phyloP scores from a whole-genome alignment of 1,140 invertebrate genomes.

The Brachionus asplanchnoidis region DNA sequence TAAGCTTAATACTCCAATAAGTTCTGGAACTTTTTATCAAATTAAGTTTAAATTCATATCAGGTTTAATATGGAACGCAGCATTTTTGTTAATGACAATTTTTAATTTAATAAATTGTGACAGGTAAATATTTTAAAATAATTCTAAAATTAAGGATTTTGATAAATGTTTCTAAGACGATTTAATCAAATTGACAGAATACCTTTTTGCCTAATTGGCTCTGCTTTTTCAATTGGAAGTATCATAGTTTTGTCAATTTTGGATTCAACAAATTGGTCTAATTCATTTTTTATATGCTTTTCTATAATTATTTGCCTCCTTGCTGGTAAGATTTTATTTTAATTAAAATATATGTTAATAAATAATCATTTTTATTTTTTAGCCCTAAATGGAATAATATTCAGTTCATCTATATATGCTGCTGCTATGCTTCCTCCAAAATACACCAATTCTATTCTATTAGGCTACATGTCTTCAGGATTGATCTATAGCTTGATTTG shows the following conservation, averaged over 20 bases:
- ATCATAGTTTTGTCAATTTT: constrained; percentile 12
- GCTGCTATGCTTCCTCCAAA: constrained; percentile 15
- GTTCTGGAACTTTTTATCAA: constrained; percentile 30
- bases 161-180: not conserved
- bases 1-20: constrained; percentile 31
- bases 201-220: constrained; percentile 14
- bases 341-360: too few species aligned
- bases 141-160: not conserved
- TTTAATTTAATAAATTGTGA: constrained; percentile 36
- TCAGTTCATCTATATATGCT: constrained; percentile 29
- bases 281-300: constrained; percentile 36
- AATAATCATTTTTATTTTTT: not conserved
- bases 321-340: not conserved
- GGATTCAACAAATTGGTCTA: constrained; percentile 30
- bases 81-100: constrained; percentile 6
- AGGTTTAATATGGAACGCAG: not conserved
- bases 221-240: not conserved
- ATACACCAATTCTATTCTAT: not conserved
- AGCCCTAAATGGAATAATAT: constrained; percentile 17
- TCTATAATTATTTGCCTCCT: not conserved
- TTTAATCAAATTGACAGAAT: constrained; percentile 37
- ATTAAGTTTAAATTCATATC: constrained; percentile 1
- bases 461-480: not conserved
- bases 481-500: not conserved
- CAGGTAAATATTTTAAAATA: not conserved